Evolutionary conservation across 2,113 vertebrate genomes (phyloP).

Genomic region (Barnardius zonarius): DNA sequence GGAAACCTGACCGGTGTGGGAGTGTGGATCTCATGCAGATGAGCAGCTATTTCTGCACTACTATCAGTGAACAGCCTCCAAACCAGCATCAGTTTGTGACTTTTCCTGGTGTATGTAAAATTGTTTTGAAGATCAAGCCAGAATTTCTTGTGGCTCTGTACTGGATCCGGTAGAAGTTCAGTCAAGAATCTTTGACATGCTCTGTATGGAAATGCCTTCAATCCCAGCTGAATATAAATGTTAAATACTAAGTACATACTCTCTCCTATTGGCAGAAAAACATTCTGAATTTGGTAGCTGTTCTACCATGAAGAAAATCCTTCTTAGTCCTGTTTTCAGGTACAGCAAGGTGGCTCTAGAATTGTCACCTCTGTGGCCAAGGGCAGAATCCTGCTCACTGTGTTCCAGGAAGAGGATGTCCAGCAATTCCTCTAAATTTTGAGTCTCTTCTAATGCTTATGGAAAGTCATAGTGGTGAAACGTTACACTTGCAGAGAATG

Average conservation of each 20-base stretch:
- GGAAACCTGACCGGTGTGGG: background rate
- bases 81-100: background rate
- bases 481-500: accelerated
- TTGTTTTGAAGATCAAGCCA: background rate
- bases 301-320: background rate
- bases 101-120: background rate
- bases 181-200: background rate
- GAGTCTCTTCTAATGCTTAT: background rate
- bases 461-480: background rate
- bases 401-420: background rate
- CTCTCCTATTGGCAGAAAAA: background rate
- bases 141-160: background rate
- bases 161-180: background rate
- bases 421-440: background rate
- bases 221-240: background rate
- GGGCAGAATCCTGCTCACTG: background rate
- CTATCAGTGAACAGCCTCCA: background rate
- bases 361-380: background rate
- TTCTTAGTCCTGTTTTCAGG: background rate
- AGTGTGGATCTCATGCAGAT: background rate
- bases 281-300: background rate
- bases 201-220: background rate
- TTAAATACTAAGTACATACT: background rate
- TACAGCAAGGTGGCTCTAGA: background rate
- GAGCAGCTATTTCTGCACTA: background rate